Conservation (phyloP, 2,888 invertebrate species). For the Drymonia ruficornis region DNA sequence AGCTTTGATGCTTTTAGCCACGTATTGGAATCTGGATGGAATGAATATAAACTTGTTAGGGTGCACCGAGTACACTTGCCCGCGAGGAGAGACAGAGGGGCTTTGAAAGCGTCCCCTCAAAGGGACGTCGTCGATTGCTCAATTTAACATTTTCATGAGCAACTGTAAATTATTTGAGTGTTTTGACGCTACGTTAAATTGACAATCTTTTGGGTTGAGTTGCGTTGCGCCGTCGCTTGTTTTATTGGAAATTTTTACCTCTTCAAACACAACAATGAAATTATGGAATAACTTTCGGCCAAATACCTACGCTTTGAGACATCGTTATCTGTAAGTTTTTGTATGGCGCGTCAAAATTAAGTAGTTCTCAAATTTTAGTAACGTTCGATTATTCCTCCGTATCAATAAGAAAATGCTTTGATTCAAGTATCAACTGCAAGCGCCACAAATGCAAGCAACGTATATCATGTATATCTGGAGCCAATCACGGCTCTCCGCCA, state of each 20-base stretch:
- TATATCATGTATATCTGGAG: background rate
- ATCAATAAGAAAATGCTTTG: too few relatives aligned
- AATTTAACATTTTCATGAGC: constrained; percentile 24
- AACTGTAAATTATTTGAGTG: constrained; percentile 4
- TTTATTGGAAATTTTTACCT: too few relatives aligned
- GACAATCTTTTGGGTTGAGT: background rate
- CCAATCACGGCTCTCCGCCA: constrained; percentile 10
- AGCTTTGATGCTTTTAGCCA: constrained; percentile 13
- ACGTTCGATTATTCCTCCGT: too few relatives aligned
- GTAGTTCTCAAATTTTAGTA: too few relatives aligned
- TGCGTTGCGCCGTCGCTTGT: background rate
- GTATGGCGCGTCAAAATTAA: too few relatives aligned
- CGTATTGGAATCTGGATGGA: constrained; percentile 21
- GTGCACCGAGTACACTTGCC: constrained; percentile 16
- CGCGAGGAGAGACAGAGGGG: constrained; percentile 9
- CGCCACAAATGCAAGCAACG: background rate
- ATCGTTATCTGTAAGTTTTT: too few relatives aligned
- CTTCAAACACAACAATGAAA: too few relatives aligned
- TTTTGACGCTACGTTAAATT: constrained; percentile 4
- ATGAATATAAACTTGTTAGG: constrained; percentile 20
- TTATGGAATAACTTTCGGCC: too few relatives aligned
- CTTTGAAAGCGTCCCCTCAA: constrained; percentile 26
- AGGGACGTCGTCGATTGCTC: constrained; percentile 29
- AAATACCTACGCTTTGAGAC: too few relatives aligned
- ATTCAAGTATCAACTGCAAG: background rate